Evolutionary conservation across 2,888 invertebrate species (phyloP).

Genomic region (Eupsilia transversa): DNA sequence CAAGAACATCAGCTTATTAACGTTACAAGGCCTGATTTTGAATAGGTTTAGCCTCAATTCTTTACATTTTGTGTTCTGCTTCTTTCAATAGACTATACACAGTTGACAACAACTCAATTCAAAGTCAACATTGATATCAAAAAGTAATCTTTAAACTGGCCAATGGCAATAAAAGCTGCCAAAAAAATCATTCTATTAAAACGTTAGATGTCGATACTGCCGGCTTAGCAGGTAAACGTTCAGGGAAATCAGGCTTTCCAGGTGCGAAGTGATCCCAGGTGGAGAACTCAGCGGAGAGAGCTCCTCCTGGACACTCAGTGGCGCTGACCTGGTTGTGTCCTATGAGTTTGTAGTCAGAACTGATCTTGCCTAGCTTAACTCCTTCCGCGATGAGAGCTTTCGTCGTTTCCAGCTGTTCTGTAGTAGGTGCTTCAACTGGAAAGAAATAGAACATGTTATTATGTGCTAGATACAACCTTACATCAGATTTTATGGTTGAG

Average conservation of each 20-base stretch:
- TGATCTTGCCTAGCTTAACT: constrained; percentile 89
- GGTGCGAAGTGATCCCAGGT: constrained; percentile 90
- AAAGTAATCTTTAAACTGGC: neutral
- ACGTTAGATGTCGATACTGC: neutral
- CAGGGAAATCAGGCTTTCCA: constrained; percentile 50
- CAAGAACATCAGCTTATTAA: constrained; percentile 5
- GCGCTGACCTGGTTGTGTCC: constrained; percentile 89
- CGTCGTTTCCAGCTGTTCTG: constrained; percentile 89
- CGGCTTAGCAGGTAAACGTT: neutral
- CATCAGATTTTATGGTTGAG: neutral
- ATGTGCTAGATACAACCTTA: neutral
- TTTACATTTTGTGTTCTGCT: neutral
- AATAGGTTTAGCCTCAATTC: neutral
- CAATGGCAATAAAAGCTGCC: neutral
- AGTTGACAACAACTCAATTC: neutral
- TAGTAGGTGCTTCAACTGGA: constrained; percentile 91
- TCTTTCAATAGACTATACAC: neutral
- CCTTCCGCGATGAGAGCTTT: constrained; percentile 91
- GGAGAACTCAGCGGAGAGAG: constrained; percentile 91
- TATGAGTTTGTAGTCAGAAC: constrained; percentile 90
- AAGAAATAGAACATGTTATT: neutral
- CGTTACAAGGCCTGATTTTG: neutral
- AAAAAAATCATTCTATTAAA: neutral
- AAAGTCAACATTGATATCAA: neutral
- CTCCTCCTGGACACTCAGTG: constrained; percentile 93